These are phyloP conservation scores for Galerucella pusilla DNA, from an alignment of 2,888 invertebrate genomes.

Conservation along the genomic window DNA sequence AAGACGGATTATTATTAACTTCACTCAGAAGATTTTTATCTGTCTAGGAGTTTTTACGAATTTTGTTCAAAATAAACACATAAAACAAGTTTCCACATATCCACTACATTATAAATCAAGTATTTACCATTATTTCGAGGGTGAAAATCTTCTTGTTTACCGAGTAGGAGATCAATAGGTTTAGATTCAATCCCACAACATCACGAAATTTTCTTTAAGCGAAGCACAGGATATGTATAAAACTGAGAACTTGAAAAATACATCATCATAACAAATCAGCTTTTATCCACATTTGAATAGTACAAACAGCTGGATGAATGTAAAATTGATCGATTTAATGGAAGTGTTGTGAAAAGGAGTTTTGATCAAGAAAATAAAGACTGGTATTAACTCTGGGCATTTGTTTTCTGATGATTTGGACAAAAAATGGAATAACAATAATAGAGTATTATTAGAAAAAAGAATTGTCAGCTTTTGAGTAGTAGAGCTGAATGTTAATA, in stretches of 20 bases:
- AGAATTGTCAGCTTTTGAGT: too few species aligned
- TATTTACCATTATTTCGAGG: background rate
- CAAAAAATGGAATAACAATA: too few species aligned
- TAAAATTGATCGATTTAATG: slow-evolving; percentile 10
- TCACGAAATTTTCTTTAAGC: background rate
- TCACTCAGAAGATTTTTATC: too few species aligned
- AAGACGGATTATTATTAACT: too few species aligned
- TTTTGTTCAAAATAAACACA: background rate
- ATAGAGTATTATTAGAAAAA: too few species aligned
- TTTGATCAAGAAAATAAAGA: background rate
- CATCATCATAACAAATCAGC: slow-evolving; percentile 17
- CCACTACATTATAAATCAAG: background rate
- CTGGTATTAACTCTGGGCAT: too few species aligned
- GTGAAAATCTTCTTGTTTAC: background rate
- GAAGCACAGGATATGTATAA: background rate
- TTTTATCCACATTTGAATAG: slow-evolving; percentile 1
- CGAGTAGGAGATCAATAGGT: background rate
- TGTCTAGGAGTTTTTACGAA: too few species aligned
- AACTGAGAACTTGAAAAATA: slow-evolving; percentile 5
- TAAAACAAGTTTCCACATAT: background rate
- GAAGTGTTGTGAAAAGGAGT: background rate
- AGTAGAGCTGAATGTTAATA: too few species aligned
- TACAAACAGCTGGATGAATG: slow-evolving; percentile 12
- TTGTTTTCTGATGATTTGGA: too few species aligned
- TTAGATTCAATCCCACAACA: slow-evolving; percentile 2